Conservation (phyloP, 2,888 invertebrate species). For the Scrobipalpa atriplicella region DNA sequence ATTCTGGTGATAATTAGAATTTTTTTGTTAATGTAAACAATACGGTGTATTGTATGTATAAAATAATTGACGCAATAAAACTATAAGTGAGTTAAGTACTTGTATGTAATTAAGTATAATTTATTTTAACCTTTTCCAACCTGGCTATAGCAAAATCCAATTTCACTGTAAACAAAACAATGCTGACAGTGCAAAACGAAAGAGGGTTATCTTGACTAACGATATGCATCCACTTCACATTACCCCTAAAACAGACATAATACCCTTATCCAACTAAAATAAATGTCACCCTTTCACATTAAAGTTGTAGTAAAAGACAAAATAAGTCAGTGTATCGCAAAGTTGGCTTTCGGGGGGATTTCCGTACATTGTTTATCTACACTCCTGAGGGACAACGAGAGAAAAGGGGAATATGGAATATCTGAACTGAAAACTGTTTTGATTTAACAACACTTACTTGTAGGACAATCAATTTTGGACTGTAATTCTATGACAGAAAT, state of each 20-base stretch:
- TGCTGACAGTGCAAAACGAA: constrained; percentile 15
- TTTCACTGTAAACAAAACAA: neutral
- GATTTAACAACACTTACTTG: constrained; percentile 35
- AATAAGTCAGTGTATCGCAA: constrained; percentile 55
- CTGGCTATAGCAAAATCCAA: neutral
- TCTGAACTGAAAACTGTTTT: constrained; percentile 47
- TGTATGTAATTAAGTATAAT: neutral
- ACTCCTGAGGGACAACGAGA: constrained; percentile 60
- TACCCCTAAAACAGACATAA: constrained; percentile 23
- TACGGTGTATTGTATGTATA: too few species aligned
- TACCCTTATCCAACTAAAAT: constrained; percentile 43
- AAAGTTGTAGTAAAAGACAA: constrained; percentile 49
- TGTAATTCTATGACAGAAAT: too few species aligned
- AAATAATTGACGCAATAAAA: too few species aligned
- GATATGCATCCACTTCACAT: constrained; percentile 24
- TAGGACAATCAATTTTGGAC: neutral
- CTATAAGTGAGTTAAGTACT: neutral
- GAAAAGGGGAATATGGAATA: constrained; percentile 44
- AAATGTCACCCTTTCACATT: constrained; percentile 51
- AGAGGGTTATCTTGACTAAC: constrained; percentile 26
- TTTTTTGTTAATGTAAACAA: too few species aligned
- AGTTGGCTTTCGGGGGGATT: constrained; percentile 51
- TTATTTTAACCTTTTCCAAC: neutral
- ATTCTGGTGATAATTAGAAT: too few species aligned
- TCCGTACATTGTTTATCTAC: constrained; percentile 63